phyloP scores from a whole-genome alignment of 2,797 vertebrate species.

The Danio jaintianensis region DNA sequence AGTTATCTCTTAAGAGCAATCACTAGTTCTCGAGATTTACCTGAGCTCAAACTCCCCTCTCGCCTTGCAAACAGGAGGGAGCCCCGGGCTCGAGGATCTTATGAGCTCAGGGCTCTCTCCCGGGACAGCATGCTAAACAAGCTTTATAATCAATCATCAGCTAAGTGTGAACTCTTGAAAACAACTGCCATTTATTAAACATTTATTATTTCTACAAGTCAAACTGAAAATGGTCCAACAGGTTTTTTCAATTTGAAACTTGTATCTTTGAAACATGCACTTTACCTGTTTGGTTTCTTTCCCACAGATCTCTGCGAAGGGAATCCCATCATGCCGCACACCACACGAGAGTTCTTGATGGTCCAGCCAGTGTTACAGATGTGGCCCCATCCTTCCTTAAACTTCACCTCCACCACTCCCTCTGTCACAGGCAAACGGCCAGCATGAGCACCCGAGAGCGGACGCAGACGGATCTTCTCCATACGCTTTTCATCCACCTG shows the following conservation, averaged over 20 bases:
- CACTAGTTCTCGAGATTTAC: too few relatives aligned
- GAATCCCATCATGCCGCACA: constrained; percentile 97
- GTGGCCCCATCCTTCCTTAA: constrained; percentile 87
- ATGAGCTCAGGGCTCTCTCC: too few relatives aligned
- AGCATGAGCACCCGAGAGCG: constrained; percentile 73
- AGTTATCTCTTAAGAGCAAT: too few relatives aligned
- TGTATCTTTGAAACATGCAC: not conserved
- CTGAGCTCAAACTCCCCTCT: too few relatives aligned
- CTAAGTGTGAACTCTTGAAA: too few relatives aligned
- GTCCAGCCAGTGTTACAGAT: constrained; percentile 91
- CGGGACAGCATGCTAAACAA: too few relatives aligned
- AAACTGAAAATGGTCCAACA: not conserved
- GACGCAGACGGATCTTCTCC: constrained; percentile 88
- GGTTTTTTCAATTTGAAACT: not conserved
- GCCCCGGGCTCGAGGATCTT: too few relatives aligned
- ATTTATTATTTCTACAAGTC: not conserved
- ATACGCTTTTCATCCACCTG: constrained; percentile 86
- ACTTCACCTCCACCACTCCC: constrained; percentile 90
- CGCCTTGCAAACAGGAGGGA: too few relatives aligned
- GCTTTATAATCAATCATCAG: too few relatives aligned
- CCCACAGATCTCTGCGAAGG: constrained; percentile 88
- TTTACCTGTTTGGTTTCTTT: constrained; percentile 72
- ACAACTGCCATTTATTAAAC: too few relatives aligned
- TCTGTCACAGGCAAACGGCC: constrained; percentile 84
- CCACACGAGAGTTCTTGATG: constrained; percentile 85